Evolutionary conservation across 2,797 vertebrate species (phyloP).

Genomic region (Artibeus lituratus): DNA sequence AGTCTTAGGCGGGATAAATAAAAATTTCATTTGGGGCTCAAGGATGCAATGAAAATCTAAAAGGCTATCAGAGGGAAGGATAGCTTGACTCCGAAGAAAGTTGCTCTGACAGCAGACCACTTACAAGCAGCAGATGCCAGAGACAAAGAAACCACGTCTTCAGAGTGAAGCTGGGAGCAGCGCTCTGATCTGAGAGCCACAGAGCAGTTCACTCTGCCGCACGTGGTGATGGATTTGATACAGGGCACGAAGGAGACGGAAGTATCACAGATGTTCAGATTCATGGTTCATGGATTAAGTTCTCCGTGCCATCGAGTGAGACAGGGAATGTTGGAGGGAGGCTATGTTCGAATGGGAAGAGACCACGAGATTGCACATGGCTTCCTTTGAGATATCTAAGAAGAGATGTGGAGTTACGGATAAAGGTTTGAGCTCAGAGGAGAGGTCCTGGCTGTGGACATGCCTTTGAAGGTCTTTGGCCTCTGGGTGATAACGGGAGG

Average conservation of each 20-base stretch:
- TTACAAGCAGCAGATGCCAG: not conserved
- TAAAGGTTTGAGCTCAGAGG: not conserved
- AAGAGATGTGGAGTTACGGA: not conserved
- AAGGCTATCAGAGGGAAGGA: not conserved
- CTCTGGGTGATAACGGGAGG: not conserved
- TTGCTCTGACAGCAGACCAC: not conserved
- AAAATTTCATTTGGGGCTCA: constrained; percentile 24
- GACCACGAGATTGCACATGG: not conserved
- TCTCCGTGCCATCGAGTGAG: not conserved
- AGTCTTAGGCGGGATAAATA: constrained; percentile 20
- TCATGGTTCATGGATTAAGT: not conserved
- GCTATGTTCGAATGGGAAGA: not conserved
- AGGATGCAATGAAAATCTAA: not conserved
- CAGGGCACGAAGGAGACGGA: not conserved
- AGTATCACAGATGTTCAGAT: not conserved
- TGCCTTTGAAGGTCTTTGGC: not conserved
- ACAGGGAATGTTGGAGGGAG: not conserved
- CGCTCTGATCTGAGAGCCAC: not conserved
- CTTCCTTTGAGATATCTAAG: not conserved
- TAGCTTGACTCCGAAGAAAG: not conserved
- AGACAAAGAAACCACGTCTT: not conserved
- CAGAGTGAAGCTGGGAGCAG: not conserved
- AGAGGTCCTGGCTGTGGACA: not conserved
- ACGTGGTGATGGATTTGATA: not conserved
- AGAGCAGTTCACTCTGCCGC: not conserved